Evolutionary conservation across 2,113 vertebrate species (phyloP).

Genomic region (Halcyon malimbica): DNA sequence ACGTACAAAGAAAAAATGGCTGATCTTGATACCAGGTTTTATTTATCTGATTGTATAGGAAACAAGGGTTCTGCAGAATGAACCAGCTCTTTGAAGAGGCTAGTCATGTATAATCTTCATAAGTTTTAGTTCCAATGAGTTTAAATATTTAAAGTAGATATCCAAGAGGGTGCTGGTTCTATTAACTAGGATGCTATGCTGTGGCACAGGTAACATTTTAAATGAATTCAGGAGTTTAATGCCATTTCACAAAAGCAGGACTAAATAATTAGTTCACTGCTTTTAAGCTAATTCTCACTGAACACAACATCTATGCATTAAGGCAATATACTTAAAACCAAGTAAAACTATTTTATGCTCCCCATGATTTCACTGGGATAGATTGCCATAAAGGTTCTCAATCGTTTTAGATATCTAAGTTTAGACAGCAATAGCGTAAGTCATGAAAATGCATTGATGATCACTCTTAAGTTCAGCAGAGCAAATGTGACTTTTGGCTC

Average conservation of each 20-base stretch:
- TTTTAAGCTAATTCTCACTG: not conserved
- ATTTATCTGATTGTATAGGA: not conserved
- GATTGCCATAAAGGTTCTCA: not conserved
- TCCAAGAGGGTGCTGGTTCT: not conserved
- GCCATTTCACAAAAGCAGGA: not conserved
- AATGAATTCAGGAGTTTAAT: not conserved
- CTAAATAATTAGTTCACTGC: not conserved
- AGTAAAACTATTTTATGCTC: not conserved
- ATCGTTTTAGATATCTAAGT: not conserved
- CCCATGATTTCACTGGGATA: not conserved
- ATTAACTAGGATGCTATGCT: not conserved
- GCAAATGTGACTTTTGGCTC: not conserved
- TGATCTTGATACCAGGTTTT: not conserved
- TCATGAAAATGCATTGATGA: not conserved
- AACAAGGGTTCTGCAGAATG: not conserved
- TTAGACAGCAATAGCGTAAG: not conserved
- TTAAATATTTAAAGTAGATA: not conserved
- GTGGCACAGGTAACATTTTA: not conserved
- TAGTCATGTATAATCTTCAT: not conserved
- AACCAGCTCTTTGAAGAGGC: not conserved
- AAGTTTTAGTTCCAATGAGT: not conserved
- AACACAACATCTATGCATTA: not conserved
- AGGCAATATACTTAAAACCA: not conserved
- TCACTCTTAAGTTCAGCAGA: not conserved
- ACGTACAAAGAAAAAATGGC: not conserved